A percentile compares a stretch with the other conserved stretches of the same genome.
phyloP scores from a whole-genome alignment of 2,888 invertebrate genomes.

The Psococerastis gibbosa region DNA sequence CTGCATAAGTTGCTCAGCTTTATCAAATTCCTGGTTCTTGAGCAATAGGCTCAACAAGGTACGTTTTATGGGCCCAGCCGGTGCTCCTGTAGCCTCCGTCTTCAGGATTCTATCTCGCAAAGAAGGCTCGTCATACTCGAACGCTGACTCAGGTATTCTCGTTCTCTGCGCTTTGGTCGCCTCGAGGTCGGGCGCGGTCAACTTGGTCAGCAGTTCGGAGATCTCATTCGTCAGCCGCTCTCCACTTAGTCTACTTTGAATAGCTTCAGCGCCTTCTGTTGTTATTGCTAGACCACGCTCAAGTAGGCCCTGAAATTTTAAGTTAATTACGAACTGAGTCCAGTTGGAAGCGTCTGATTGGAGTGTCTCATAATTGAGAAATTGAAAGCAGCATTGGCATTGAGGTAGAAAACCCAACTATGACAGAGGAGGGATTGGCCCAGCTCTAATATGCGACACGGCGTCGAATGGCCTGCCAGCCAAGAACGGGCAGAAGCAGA shows the following conservation, averaged over 20 bases:
- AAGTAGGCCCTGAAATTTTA: conserved; percentile 36
- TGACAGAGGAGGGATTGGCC: no score
- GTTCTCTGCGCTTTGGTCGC: conserved; percentile 24
- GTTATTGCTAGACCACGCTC: conserved; percentile 46
- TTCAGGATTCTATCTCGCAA: neutral
- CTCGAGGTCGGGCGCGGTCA: conserved; percentile 44
- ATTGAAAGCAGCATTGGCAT: no score
- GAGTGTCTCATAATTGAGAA: no score
- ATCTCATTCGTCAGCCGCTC: conserved; percentile 43
- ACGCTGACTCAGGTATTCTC: neutral
- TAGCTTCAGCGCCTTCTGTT: conserved; percentile 35
- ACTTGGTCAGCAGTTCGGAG: conserved; percentile 38
- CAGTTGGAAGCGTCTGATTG: no score
- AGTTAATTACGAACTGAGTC: no score
- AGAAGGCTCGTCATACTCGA: neutral
- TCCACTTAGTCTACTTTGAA: conserved; percentile 40
- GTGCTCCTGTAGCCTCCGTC: conserved; percentile 33
- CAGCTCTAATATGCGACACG: no score
- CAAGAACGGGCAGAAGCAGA: no score
- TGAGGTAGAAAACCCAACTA: no score
- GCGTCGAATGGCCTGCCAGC: no score
- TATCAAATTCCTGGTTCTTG: conserved; percentile 39
- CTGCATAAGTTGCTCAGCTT: no score
- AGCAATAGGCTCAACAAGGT: conserved; percentile 41
- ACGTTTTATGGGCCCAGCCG: conserved; percentile 37